Percentiles rank a stretch among this genome's conserved stretches.
Conservation (phyloP, 1,140 invertebrate species). For the Plutomurus gul region DNA sequence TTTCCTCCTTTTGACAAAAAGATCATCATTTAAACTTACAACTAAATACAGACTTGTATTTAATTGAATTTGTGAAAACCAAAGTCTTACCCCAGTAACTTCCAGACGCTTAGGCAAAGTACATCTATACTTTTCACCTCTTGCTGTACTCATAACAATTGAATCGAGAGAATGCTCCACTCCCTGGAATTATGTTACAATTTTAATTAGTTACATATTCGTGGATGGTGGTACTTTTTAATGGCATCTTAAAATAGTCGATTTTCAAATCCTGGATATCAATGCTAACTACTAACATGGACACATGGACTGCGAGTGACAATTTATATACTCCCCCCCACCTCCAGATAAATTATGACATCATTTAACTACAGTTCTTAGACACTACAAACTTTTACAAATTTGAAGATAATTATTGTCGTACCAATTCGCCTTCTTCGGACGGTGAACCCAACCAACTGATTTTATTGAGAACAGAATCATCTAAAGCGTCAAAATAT, state of each 20-base stretch:
- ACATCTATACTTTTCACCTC: constrained; percentile 67
- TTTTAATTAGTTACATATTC: no score
- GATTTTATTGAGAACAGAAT: constrained; percentile 77
- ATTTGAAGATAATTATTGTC: background rate
- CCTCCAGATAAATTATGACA: no score
- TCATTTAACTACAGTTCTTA: no score
- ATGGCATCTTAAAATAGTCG: no score
- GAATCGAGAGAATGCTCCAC: constrained; percentile 54
- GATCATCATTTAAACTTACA: background rate
- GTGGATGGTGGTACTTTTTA: no score
- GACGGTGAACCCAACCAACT: constrained; percentile 73
- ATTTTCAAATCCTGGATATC: no score
- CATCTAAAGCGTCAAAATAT: constrained; percentile 76
- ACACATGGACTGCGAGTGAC: no score
- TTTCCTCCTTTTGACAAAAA: constrained; percentile 55
- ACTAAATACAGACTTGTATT: background rate
- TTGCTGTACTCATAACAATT: constrained; percentile 60
- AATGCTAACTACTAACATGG: no score
- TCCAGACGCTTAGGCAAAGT: constrained; percentile 62
- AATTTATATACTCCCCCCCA: no score
- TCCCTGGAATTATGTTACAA: no score
- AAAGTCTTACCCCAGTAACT: constrained; percentile 27
- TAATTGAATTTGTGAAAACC: background rate
- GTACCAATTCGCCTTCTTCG: constrained; percentile 55
- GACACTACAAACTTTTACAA: no score